Evolutionary conservation across 35 echinoderm and acorn worm genomes (phyloP).

Genomic region (Apostichopus parvimensis): DNA sequence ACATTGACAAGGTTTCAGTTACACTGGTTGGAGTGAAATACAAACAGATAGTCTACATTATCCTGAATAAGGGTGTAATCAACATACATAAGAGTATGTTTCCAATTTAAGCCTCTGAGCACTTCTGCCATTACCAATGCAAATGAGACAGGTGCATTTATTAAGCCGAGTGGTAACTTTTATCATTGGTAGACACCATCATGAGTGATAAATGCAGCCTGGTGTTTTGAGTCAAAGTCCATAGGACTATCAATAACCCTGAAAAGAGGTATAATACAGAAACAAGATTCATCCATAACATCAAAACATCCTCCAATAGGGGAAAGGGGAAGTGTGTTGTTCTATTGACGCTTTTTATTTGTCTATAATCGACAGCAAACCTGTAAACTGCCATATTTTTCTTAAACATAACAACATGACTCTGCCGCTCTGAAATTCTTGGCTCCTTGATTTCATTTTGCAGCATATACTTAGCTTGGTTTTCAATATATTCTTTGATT

Average conservation of each 20-base stretch:
- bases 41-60: conserved; percentile 45
- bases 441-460: conserved; percentile 50
- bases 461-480: conserved; percentile 38
- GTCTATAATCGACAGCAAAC: conserved; percentile 61
- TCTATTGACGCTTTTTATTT: conserved; percentile 46
- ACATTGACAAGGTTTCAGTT: conserved; percentile 63
- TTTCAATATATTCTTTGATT: conserved; percentile 42
- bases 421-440: conserved; percentile 39
- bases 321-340: conserved; percentile 53
- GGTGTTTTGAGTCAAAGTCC: conserved; percentile 12
- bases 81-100: conserved; percentile 55
- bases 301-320: conserved; percentile 56
- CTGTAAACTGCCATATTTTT: conserved; percentile 51
- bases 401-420: conserved; percentile 50
- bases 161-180: conserved; percentile 61
- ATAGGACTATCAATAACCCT: conserved; percentile 58
- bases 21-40: conserved; percentile 58
- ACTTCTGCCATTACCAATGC: conserved; percentile 57
- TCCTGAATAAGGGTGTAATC: conserved; percentile 47
- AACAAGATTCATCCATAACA: conserved; percentile 45
- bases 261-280: conserved; percentile 49
- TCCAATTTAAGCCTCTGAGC: conserved; percentile 55
- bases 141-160: conserved; percentile 57
- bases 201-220: conserved; percentile 52
- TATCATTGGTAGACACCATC: conserved; percentile 54